These are phyloP conservation scores for Aphelenchoides fujianensis DNA, from an alignment of 1,140 invertebrate genomes.

Conservation along the genomic window DNA sequence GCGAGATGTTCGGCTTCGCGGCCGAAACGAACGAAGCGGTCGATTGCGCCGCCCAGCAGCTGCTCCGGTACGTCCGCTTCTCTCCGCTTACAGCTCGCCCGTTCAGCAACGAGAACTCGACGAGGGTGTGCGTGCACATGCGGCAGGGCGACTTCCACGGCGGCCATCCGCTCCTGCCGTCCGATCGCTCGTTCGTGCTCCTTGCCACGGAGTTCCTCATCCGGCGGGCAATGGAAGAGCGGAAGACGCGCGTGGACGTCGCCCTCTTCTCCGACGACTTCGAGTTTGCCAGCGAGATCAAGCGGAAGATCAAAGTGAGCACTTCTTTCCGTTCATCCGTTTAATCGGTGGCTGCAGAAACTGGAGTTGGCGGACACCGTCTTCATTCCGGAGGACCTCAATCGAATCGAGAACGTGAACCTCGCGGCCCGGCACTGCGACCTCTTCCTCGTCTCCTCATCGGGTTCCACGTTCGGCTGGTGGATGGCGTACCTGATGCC, in stretches of 20 bases:
- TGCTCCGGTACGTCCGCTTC: neutral
- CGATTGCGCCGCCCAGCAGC: neutral
- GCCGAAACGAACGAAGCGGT: neutral
- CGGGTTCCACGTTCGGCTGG: conserved; percentile 9
- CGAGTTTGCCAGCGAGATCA: neutral
- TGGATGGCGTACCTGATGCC: conserved; percentile 14
- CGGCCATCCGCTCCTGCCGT: neutral
- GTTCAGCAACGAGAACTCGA: neutral
- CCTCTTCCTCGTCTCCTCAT: neutral
- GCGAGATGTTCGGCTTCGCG: neutral
- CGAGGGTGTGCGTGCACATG: neutral
- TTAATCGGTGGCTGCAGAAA: neutral
- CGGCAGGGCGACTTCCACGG: neutral
- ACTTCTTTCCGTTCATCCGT: neutral
- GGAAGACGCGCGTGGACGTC: neutral
- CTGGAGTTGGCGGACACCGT: neutral
- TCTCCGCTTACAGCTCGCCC: neutral
- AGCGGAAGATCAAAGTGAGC: neutral
- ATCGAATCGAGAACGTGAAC: neutral
- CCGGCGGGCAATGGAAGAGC: neutral
- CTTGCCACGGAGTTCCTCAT: neutral
- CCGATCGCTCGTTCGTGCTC: neutral
- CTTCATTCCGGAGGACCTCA: neutral
- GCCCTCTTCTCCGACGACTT: neutral
- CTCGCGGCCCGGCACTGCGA: neutral